Conservation (phyloP, 2,888 invertebrate genomes). For the Muschampia plurimacula region DNA sequence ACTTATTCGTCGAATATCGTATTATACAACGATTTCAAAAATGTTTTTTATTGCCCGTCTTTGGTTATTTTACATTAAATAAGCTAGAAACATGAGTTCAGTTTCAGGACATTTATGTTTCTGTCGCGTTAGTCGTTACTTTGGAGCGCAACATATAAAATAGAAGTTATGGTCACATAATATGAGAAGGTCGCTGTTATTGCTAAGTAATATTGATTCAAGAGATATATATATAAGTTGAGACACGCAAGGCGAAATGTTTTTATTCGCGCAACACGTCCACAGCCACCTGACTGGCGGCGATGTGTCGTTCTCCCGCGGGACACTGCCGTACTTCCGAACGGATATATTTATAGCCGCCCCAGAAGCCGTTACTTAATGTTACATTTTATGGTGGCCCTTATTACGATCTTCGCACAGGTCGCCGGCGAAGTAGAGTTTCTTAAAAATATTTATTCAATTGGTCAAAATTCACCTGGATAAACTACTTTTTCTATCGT, state of each 20-base stretch:
- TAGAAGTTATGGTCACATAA: conserved; percentile 63
- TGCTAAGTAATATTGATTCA: conserved; percentile 81
- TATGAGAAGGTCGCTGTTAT: conserved; percentile 63
- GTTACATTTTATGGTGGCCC: conserved; percentile 84
- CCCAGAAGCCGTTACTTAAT: conserved; percentile 85
- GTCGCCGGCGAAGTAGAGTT: conserved; percentile 52
- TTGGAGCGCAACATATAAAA: conserved; percentile 59
- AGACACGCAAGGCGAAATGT: conserved; percentile 72
- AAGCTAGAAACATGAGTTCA: not conserved
- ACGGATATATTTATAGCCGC: conserved; percentile 85
- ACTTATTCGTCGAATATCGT: too few relatives aligned
- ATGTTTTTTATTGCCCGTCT: too few relatives aligned
- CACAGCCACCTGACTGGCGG: conserved; percentile 68
- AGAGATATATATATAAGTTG: conserved; percentile 57
- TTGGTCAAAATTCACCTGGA: conserved; percentile 22
- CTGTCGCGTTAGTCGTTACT: conserved; percentile 43
- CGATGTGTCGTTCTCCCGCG: conserved; percentile 79
- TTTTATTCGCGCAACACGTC: conserved; percentile 83
- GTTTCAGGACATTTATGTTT: not conserved
- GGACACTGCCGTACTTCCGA: conserved; percentile 83
- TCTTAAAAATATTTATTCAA: conserved; percentile 64
- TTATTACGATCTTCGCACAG: conserved; percentile 80
- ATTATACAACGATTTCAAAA: too few relatives aligned
- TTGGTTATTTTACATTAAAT: not conserved
- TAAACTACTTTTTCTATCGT: conserved; percentile 23